Evolutionary conservation across 2,888 invertebrate species (phyloP).

Genomic region (Caenorhabditis virilis): DNA sequence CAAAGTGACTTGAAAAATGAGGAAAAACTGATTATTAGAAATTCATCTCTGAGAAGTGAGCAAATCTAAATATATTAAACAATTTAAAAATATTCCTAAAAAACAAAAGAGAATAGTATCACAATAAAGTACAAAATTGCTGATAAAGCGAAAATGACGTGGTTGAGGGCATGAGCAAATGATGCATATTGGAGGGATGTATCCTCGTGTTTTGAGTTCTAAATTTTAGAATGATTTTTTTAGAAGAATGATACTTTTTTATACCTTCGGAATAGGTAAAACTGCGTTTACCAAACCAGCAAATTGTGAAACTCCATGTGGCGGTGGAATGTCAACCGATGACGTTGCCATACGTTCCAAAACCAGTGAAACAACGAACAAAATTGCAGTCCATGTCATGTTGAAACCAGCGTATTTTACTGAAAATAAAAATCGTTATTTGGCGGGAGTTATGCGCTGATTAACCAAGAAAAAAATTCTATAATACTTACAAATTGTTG

Average conservation of each 20-base stretch:
- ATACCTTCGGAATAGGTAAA: conserved; percentile 60
- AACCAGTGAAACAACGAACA: conserved; percentile 60
- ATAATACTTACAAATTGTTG: conserved; percentile 64
- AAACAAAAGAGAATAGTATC: conserved; percentile 57
- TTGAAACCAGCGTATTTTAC: conserved; percentile 67
- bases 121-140: conserved; percentile 57
- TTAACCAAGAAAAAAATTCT: neutral
- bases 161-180: conserved; percentile 58
- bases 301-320: conserved; percentile 54
- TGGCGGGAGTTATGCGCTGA: neutral
- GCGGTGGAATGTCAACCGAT: conserved; percentile 62
- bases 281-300: conserved; percentile 53
- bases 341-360: conserved; percentile 60
- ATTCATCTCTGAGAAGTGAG: no score
- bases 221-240: conserved; percentile 3
- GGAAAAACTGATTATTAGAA: no score
- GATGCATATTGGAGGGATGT: conserved; percentile 47
- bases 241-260: neutral
- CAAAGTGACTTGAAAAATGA: no score
- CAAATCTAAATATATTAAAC: no score
- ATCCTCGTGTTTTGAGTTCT: conserved; percentile 53
- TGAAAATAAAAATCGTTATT: conserved; percentile 43
- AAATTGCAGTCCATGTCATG: conserved; percentile 58
- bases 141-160: conserved; percentile 59
- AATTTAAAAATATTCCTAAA: no score